Percentiles rank a stretch among this genome's conserved stretches.
phyloP scores from a whole-genome alignment of 2,888 invertebrate genomes.

The Sinhomidia bicolor region DNA sequence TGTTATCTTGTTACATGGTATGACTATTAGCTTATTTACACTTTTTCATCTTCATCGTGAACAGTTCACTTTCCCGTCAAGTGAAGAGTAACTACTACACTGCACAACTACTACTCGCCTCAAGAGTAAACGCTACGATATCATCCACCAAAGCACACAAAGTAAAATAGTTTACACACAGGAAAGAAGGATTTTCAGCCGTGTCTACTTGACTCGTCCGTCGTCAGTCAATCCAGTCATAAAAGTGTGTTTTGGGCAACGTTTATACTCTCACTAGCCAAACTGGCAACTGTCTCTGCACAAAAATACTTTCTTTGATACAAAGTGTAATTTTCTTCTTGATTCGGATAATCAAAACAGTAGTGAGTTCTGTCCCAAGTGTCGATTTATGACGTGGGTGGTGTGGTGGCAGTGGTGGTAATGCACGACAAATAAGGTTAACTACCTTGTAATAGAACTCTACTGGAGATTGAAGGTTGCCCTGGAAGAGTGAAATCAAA shows the following conservation, averaged over 20 bases:
- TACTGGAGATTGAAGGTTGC: background rate
- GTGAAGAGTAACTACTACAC: background rate
- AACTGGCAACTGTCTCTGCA: slow-evolving; percentile 19
- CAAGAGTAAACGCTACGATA: background rate
- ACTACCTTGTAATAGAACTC: background rate
- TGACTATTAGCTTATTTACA: slow-evolving; percentile 26
- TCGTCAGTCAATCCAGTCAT: slow-evolving; percentile 27
- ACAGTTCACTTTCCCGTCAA: background rate
- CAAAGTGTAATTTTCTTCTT: background rate
- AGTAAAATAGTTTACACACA: slow-evolving; percentile 15
- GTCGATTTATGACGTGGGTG: slow-evolving; percentile 11
- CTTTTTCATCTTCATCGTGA: slow-evolving; percentile 17
- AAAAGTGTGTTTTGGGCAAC: slow-evolving; percentile 21
- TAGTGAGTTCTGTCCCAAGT: background rate
- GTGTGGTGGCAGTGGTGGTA: background rate
- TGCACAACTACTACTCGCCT: no score
- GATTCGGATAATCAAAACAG: background rate
- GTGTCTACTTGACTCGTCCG: background rate
- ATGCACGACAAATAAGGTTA: background rate
- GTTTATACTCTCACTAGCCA: slow-evolving; percentile 2
- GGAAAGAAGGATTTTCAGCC: background rate
- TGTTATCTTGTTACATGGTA: background rate
- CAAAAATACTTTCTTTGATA: background rate
- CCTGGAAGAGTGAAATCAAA: slow-evolving; percentile 4
- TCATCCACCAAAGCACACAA: background rate